Conservation (phyloP, 2,113 vertebrate species). For the Dromiciops gliroides region DNA sequence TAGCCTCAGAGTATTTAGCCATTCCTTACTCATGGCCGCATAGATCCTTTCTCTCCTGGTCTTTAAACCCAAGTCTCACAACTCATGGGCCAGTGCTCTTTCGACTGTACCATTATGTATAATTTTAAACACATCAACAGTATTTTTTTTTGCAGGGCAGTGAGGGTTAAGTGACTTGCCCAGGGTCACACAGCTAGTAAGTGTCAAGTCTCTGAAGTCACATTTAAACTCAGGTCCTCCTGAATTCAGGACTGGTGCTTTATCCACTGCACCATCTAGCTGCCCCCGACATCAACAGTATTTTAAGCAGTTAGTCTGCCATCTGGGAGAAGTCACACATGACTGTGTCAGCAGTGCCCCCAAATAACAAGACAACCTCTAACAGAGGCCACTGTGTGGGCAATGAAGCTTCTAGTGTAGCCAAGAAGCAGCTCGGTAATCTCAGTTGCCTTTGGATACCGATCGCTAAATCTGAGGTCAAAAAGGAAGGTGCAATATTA, state of each 20-base stretch:
- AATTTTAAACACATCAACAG: not conserved
- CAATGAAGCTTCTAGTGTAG: not conserved
- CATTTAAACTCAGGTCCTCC: too few species aligned
- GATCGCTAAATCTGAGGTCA: not conserved
- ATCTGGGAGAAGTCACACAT: not conserved
- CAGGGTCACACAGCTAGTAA: too few species aligned
- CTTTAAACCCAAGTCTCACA: not conserved
- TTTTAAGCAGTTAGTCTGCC: not conserved
- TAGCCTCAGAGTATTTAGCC: not conserved
- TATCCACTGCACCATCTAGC: too few species aligned
- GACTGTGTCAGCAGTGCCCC: not conserved
- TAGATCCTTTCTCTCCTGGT: not conserved
- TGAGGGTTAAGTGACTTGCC: too few species aligned
- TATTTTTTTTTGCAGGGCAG: too few species aligned
- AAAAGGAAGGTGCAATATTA: not conserved
- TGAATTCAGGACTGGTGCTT: too few species aligned
- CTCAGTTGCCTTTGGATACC: not conserved
- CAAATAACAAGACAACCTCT: not conserved
- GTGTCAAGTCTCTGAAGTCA: too few species aligned
- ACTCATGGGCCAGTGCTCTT: not conserved
- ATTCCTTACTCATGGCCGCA: not conserved
- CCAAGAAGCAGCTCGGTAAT: not conserved
- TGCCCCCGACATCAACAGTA: not conserved
- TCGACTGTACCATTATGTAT: not conserved
- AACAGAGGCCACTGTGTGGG: not conserved